These are phyloP conservation scores for Augochlorella aurata DNA, from an alignment of 2,888 invertebrate species.

Conservation along the genomic window DNA sequence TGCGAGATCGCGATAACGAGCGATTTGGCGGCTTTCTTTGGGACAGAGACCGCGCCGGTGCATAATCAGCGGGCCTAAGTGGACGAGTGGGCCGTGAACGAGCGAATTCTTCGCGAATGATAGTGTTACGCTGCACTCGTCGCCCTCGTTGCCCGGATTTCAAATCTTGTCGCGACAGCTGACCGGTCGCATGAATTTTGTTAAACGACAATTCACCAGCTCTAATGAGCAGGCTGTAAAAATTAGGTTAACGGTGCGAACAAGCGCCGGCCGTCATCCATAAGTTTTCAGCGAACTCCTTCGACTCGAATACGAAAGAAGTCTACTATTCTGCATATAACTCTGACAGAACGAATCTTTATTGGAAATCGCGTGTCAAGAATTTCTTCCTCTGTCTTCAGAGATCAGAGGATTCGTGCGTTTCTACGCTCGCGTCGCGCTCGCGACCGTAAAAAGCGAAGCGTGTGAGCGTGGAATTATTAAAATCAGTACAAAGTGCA, in stretches of 20 bases:
- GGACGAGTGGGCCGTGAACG: conserved; percentile 65
- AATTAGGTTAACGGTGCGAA: neutral
- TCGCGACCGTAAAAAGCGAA: neutral
- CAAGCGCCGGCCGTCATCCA: neutral
- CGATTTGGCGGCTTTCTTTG: conserved; percentile 53
- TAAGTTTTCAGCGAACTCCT: neutral
- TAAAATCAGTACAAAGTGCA: conserved; percentile 12
- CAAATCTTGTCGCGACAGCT: conserved; percentile 44
- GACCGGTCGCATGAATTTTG: conserved; percentile 45
- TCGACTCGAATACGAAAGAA: neutral
- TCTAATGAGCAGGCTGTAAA: neutral
- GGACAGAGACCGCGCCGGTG: conserved; percentile 40
- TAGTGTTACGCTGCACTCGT: conserved; percentile 38
- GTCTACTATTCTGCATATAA: neutral
- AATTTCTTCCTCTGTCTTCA: neutral
- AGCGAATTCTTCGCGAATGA: conserved; percentile 65
- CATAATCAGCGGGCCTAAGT: conserved; percentile 51
- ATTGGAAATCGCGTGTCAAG: neutral
- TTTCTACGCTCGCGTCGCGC: neutral
- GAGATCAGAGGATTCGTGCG: neutral
- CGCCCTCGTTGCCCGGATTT: conserved; percentile 48
- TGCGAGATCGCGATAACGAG: conserved; percentile 54
- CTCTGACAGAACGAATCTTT: neutral
- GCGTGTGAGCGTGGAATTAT: neutral
- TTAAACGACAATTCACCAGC: conserved; percentile 37